Evolutionary conservation across 2,113 vertebrate species (phyloP), one percentile per base, ranked within the genome.

Genomic region (Barnardius zonarius): DNA sequence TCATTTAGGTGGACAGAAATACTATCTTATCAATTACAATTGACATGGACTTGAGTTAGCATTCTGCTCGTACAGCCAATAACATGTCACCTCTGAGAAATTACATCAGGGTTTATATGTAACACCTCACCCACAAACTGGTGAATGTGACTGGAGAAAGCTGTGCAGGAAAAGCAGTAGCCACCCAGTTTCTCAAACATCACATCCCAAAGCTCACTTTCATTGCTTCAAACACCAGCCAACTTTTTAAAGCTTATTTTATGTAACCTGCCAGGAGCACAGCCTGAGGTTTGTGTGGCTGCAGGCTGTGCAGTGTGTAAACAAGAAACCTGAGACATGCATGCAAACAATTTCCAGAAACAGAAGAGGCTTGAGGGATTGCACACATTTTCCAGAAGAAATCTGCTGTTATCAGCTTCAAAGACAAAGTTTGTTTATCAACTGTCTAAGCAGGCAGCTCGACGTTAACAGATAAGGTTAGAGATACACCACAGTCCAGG

Each of bases 381-480:
- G 2, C 10, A 28, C 41, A 25, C 4, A 1, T 88, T 93, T 91
- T 88, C 72, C 55, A 31, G 54, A 84, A 93, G 83, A 68, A 90
- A 93, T 66, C 37, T 67, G 9, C 37, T 31, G 24, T 48, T 82
- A 81, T 24, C 95, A 72, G 48, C 88, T 92, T 72, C 82, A 25
- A 94, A 81, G 76, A 75, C 35, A 55, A 46, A 74, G 48, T 70
- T 85, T 83, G 24, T 90, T 93, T 93, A 78, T 81, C 93, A 72
- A 2, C 48, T 75, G 22, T 43, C 69, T 69, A 57, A 90, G 62
- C 55, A 81, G 19, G 44, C 86, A 64, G 27, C 22, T 72, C 43
- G 23, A 86, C 44, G 48, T 76, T 84, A 80, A 52, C 54, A 91
- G 85, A 86, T 11, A 55, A 39, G 62, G 69, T 57, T 78, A 64